Evolutionary conservation across 2,888 invertebrate species (phyloP).

Genomic region (Sesia apiformis): DNA sequence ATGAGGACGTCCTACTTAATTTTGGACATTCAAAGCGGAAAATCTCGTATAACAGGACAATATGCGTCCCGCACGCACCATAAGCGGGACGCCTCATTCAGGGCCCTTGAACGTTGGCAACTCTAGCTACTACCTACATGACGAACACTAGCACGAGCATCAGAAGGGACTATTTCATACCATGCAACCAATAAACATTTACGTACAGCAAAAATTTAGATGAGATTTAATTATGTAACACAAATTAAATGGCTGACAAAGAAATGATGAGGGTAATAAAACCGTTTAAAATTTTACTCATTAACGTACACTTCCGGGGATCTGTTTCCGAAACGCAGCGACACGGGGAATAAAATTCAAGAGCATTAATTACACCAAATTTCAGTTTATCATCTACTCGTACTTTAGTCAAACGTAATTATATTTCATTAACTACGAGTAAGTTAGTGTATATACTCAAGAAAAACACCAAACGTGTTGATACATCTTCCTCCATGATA

Average conservation of each 20-base stretch:
- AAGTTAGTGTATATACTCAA: too few relatives aligned
- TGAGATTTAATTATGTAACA: neutral
- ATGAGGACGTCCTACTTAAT: too few relatives aligned
- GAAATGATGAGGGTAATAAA: neutral
- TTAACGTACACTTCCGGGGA: constrained; percentile 61
- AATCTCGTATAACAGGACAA: too few relatives aligned
- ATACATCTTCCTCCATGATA: too few relatives aligned
- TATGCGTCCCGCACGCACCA: too few relatives aligned
- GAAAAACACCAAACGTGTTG: too few relatives aligned
- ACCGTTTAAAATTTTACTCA: constrained; percentile 3
- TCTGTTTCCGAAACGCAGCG: constrained; percentile 49
- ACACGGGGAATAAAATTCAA: constrained; percentile 36
- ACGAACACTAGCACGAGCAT: neutral
- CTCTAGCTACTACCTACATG: neutral
- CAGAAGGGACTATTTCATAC: neutral
- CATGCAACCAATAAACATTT: neutral
- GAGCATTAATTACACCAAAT: constrained; percentile 1
- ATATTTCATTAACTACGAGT: too few relatives aligned
- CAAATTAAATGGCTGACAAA: neutral
- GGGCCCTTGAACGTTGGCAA: too few relatives aligned
- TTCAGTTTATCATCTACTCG: too few relatives aligned
- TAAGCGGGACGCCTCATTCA: too few relatives aligned
- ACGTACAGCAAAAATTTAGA: neutral
- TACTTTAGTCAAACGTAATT: too few relatives aligned
- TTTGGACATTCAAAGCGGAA: too few relatives aligned